Percentiles rank a stretch among this genome's conserved stretches.
phyloP scores from a whole-genome alignment of 2,113 vertebrate genomes.

The Conger conger region DNA sequence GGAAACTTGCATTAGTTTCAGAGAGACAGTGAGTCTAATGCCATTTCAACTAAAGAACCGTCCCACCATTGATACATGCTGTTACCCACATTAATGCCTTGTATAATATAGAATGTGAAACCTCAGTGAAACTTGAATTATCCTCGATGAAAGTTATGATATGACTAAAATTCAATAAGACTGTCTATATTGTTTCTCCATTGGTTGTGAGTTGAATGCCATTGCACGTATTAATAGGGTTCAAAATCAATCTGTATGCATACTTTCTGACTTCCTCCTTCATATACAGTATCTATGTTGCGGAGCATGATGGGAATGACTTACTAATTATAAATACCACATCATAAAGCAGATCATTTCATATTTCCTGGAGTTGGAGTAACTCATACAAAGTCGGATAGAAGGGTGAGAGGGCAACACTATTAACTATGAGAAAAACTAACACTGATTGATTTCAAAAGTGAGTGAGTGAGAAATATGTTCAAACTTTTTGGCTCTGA shows the following conservation, averaged over 20 bases:
- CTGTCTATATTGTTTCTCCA: too few species aligned
- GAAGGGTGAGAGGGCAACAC: too few species aligned
- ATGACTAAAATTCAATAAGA: too few species aligned
- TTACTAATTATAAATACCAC: not conserved
- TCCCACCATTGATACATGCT: not conserved
- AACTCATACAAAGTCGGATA: too few species aligned
- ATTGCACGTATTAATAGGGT: not conserved
- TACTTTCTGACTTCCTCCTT: not conserved
- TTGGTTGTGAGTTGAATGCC: not conserved
- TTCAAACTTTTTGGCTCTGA: not conserved
- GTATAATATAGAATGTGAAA: not conserved
- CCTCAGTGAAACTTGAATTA: not conserved
- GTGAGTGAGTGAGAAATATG: not conserved
- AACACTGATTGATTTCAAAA: not conserved
- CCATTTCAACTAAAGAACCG: not conserved
- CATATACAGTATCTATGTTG: not conserved
- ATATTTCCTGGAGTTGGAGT: too few species aligned
- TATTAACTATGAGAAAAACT: too few species aligned
- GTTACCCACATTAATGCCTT: not conserved
- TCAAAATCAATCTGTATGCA: constrained; percentile 10
- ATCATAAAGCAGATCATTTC: not conserved
- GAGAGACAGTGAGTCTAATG: not conserved
- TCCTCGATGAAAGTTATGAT: too few species aligned
- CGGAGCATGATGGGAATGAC: not conserved
- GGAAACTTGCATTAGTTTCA: not conserved